Conservation (phyloP, 2,113 vertebrate genomes). For the Elephas maximus region DNA sequence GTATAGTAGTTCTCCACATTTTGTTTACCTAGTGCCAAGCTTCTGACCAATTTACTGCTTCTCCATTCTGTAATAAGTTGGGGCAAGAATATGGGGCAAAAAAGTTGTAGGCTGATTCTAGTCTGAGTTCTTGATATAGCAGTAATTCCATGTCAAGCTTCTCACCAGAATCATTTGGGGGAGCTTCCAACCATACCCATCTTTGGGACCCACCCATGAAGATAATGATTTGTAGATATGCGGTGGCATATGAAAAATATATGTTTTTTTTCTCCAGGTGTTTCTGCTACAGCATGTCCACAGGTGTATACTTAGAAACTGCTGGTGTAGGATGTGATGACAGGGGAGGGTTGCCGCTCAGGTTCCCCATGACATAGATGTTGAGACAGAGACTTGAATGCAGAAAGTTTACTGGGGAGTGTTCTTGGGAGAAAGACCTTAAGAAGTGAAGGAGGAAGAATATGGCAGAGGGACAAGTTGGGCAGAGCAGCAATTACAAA, state of each 20-base stretch:
- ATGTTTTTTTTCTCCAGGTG: not conserved
- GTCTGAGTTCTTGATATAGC: not conserved
- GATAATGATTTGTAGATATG: not conserved
- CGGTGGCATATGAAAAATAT: not conserved
- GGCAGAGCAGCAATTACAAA: not conserved
- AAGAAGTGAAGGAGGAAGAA: not conserved
- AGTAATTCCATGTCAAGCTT: not conserved
- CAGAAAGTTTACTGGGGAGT: not conserved
- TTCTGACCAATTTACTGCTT: constrained; percentile 7
- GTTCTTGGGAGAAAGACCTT: not conserved
- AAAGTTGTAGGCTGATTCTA: not conserved
- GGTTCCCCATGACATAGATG: not conserved
- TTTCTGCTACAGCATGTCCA: not conserved
- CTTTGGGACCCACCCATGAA: not conserved
- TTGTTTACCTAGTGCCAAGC: not conserved
- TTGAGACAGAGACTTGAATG: not conserved
- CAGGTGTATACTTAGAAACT: constrained; percentile 18
- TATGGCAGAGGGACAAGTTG: not conserved
- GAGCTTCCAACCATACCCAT: not conserved
- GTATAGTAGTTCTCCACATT: not conserved
- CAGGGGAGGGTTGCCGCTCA: not conserved
- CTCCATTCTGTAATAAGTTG: not conserved
- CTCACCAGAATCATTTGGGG: not conserved
- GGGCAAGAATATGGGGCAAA: not conserved
- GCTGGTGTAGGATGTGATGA: not conserved